These are phyloP conservation scores for Aleiodes testaceus DNA, from an alignment of 2,888 invertebrate genomes.

Conservation along the genomic window DNA sequence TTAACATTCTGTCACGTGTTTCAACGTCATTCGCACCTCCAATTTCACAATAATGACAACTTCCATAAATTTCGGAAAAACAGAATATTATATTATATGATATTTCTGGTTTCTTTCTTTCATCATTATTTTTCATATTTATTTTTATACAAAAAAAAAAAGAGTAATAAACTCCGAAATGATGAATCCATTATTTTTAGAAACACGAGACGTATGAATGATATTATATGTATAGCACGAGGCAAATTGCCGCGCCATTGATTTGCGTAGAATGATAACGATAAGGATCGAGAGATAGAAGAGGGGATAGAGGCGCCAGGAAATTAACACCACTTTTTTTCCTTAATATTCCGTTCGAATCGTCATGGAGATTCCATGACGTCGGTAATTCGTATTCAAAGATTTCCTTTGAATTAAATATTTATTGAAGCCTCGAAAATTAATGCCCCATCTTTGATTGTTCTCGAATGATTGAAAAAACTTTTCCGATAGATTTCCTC, in stretches of 20 bases:
- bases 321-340: background rate
- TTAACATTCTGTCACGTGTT: too few relatives aligned
- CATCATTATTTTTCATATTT: background rate
- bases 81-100: background rate
- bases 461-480: too few relatives aligned
- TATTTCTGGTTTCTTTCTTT: background rate
- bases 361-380: background rate
- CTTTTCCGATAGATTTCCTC: too few relatives aligned
- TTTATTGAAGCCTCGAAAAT: too few relatives aligned
- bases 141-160: background rate
- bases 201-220: background rate
- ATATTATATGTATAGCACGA: conserved; percentile 7
- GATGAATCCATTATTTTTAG: background rate
- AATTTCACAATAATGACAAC: too few relatives aligned
- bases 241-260: conserved; percentile 23
- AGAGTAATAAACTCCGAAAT: background rate
- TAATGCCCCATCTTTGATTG: too few relatives aligned
- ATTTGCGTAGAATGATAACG: conserved; percentile 27
- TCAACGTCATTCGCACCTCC: too few relatives aligned
- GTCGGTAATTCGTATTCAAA: background rate
- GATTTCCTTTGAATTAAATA: too few relatives aligned
- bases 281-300: conserved; percentile 2
- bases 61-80: too few relatives aligned
- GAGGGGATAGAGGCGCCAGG: background rate
- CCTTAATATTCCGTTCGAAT: background rate